Percentiles rank a stretch among this genome's conserved stretches.
phyloP scores from a whole-genome alignment of 2,797 vertebrate species.

The Artibeus jamaicensis region DNA sequence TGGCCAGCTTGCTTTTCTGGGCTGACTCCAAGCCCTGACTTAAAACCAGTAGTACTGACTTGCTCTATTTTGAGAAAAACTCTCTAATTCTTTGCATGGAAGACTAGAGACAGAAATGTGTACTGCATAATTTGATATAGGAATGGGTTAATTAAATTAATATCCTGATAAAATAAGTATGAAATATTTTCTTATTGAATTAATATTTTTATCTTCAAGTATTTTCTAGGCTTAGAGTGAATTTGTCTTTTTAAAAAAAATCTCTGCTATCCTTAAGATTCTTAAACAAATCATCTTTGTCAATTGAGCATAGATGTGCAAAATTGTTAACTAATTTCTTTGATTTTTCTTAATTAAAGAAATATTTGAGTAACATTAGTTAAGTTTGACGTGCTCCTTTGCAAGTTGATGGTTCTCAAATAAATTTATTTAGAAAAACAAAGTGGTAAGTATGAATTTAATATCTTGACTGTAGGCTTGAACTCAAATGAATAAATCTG shows the following conservation, averaged over 20 bases:
- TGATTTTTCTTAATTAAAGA: conserved; percentile 54
- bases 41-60: conserved; percentile 22
- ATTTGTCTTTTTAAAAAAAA: conserved; percentile 11
- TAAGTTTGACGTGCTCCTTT: conserved; percentile 58
- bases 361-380: conserved; percentile 58
- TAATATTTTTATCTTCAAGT: conserved; percentile 48
- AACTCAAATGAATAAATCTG: neutral
- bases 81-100: conserved; percentile 39
- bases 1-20: neutral
- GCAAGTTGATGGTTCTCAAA: conserved; percentile 41
- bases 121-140: neutral
- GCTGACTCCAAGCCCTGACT: neutral
- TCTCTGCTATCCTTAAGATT: conserved; percentile 30
- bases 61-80: conserved; percentile 41
- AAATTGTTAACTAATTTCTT: conserved; percentile 51
- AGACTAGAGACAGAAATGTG: conserved; percentile 25
- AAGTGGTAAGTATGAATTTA: neutral
- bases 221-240: conserved; percentile 54
- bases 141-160: conserved; percentile 39
- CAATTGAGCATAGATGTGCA: conserved; percentile 40
- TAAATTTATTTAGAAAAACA: conserved; percentile 30
- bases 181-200: conserved; percentile 61
- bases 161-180: conserved; percentile 8
- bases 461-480: neutral
- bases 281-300: conserved; percentile 47